Evolutionary conservation across 2,113 vertebrate genomes (phyloP).

Genomic region (Oreochromis niloticus): DNA sequence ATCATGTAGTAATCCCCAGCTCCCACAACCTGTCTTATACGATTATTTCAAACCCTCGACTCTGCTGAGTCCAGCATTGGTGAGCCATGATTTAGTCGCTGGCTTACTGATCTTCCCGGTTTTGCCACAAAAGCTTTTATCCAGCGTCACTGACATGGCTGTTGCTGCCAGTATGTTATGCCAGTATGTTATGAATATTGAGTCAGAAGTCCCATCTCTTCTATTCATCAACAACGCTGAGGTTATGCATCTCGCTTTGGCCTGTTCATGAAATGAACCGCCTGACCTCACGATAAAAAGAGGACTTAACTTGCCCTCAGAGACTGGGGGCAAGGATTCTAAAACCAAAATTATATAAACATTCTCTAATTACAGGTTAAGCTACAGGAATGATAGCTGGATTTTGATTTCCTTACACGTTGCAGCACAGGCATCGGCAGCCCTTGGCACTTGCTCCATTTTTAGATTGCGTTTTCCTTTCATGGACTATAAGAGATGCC

Average conservation of each 20-base stretch:
- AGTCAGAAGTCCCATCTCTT: neutral
- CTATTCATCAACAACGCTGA: neutral
- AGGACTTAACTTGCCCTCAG: neutral
- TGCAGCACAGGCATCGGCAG: neutral
- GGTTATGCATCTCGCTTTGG: neutral
- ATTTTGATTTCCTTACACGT: conserved; percentile 25
- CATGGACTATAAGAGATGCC: neutral
- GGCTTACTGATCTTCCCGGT: neutral
- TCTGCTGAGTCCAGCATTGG: conserved; percentile 4
- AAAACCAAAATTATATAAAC: conserved; percentile 8
- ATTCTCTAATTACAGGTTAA: conserved; percentile 57
- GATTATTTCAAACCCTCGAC: conserved; percentile 17
- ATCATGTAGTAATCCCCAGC: conserved; percentile 30
- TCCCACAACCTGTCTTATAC: conserved; percentile 14
- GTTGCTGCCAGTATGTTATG: too few species aligned
- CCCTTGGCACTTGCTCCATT: neutral
- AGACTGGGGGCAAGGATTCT: neutral
- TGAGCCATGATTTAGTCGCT: neutral
- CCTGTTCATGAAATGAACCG: neutral
- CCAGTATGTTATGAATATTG: neutral
- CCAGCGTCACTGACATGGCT: neutral
- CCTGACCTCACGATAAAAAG: neutral
- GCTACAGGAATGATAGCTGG: conserved; percentile 4
- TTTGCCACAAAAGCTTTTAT: neutral
- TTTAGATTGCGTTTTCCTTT: conserved; percentile 8